phyloP scores from a whole-genome alignment of 2,797 vertebrate genomes.

The Parambassis ranga region DNA sequence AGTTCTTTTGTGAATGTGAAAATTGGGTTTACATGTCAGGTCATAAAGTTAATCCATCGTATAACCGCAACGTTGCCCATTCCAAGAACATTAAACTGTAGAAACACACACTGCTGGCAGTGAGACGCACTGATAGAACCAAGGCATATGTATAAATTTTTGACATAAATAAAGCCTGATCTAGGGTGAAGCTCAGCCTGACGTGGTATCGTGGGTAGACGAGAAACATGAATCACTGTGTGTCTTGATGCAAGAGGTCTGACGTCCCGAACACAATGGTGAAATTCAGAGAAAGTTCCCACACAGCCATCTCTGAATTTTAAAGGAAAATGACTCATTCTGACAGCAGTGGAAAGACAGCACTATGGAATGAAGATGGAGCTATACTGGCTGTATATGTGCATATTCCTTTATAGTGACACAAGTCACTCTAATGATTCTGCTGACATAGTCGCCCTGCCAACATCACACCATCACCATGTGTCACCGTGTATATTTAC shows the following conservation, averaged over 20 bases:
- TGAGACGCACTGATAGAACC: constrained; percentile 3
- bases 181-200: constrained; percentile 21
- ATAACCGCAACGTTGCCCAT: constrained; percentile 20
- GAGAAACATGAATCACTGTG: constrained; percentile 5
- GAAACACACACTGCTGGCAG: constrained; percentile 1
- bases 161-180: constrained; percentile 39
- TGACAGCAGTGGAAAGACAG: background rate
- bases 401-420: no score
- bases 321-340: background rate
- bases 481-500: background rate
- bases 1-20: constrained; percentile 50
- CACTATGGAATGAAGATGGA: background rate
- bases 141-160: constrained; percentile 5
- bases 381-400: background rate
- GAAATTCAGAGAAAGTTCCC: background rate
- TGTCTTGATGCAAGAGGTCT: background rate
- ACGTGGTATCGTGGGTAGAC: background rate
- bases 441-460: background rate
- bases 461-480: background rate
- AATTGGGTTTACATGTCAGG: constrained; percentile 64
- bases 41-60: constrained; percentile 54
- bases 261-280: background rate
- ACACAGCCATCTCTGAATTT: background rate
- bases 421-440: no score
- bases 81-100: constrained; percentile 21